Percentiles rank a stretch among this genome's conserved stretches.
phyloP scores from a whole-genome alignment of 92 coral and sea anemone genomes.

The Desmophyllum pertusum region DNA sequence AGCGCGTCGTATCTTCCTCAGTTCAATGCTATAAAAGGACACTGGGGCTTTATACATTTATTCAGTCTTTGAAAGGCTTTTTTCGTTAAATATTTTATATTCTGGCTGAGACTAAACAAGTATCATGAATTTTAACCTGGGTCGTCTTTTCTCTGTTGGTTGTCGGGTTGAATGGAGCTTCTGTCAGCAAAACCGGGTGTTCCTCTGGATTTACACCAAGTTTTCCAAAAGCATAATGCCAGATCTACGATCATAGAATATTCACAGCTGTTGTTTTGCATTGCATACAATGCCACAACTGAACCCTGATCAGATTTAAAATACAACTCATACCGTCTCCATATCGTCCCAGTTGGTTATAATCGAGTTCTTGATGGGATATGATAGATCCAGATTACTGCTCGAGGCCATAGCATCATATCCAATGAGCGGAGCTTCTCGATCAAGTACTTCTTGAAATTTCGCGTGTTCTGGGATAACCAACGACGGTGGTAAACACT shows the following conservation, averaged over 20 bases:
- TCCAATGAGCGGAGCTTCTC: conserved; percentile 32
- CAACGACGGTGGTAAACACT: conserved; percentile 30
- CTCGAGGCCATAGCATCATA: conserved; percentile 18
- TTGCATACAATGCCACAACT: not conserved
- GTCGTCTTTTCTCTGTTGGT: conserved; percentile 67
- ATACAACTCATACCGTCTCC: conserved; percentile 51
- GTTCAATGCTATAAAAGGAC: no score
- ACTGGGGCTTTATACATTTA: no score
- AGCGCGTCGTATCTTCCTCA: no score
- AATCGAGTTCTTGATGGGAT: conserved; percentile 49
- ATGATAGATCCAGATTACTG: conserved; percentile 22
- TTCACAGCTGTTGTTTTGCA: not conserved
- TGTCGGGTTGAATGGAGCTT: conserved; percentile 63
- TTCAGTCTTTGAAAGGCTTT: no score
- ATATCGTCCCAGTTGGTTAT: conserved; percentile 52
- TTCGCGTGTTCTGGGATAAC: conserved; percentile 25
- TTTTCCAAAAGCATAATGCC: conserved; percentile 55
- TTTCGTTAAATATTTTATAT: no score
- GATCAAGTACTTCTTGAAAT: conserved; percentile 19
- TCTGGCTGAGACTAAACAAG: no score
- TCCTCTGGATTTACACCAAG: conserved; percentile 43
- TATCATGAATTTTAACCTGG: conserved; percentile 39
- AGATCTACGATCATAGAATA: conserved; percentile 45
- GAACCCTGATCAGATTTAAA: not conserved
- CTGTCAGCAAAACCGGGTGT: conserved; percentile 56